Conservation (phyloP, 2,888 invertebrate genomes). For the Epicampocera succincta region DNA sequence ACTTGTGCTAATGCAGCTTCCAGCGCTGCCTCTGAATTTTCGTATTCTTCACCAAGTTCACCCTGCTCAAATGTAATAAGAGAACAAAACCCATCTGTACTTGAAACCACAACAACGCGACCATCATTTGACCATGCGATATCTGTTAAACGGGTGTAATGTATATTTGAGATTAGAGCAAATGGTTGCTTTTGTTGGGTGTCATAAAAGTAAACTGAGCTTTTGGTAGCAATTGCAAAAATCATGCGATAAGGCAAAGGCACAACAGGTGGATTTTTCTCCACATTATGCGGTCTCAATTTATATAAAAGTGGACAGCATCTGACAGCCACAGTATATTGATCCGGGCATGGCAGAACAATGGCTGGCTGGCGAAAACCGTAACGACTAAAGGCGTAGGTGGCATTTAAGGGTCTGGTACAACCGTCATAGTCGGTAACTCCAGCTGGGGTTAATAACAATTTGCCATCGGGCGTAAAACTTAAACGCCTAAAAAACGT, state of each 20-base stretch:
- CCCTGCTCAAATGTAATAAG: constrained; percentile 88
- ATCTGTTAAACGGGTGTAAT: constrained; percentile 94
- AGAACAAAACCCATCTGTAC: constrained; percentile 95
- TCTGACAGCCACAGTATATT: constrained; percentile 91
- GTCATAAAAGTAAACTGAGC: constrained; percentile 92
- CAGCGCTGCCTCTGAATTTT: constrained; percentile 77
- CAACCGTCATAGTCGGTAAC: constrained; percentile 88
- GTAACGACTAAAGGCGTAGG: constrained; percentile 84
- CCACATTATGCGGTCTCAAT: constrained; percentile 81
- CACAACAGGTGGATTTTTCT: constrained; percentile 84
- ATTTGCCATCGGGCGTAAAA: constrained; percentile 95
- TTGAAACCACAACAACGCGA: constrained; percentile 88
- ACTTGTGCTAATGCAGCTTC: constrained; percentile 73
- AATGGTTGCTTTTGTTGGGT: constrained; percentile 92
- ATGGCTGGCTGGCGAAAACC: constrained; percentile 87
- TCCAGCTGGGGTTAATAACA: constrained; percentile 96
- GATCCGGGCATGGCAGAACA: constrained; percentile 89
- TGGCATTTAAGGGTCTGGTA: constrained; percentile 84
- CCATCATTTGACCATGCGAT: constrained; percentile 94
- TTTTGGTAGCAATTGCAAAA: constrained; percentile 95
- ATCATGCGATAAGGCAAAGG: constrained; percentile 90
- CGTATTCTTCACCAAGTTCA: constrained; percentile 86
- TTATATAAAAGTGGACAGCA: constrained; percentile 90
- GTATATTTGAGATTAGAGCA: constrained; percentile 91
- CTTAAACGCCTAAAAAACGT: constrained; percentile 95